Base-by-base conservation (phyloP, 2,797 vertebrate genomes). In the Molossus molossus region DNA sequence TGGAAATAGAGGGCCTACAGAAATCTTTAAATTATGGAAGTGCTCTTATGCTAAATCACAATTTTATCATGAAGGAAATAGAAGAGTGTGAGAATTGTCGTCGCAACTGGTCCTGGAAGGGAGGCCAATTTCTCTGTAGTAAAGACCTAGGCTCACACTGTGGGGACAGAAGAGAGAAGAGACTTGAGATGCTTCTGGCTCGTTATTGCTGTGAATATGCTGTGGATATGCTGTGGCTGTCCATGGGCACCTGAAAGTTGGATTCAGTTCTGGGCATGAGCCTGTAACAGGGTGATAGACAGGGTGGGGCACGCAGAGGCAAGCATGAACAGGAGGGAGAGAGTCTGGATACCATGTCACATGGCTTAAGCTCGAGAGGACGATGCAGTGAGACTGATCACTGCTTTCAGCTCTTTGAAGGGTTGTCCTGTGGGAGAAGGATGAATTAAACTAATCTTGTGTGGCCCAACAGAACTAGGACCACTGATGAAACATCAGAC, bases 381-480 rank as follows among this genome's bases (percentile, higher is more conserved):
- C 91, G 95, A 48, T 17, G 48, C 53, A 67, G 14, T 5, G 57
- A 91, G 75, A 80, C 70, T 83, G 92, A 95, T 94, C 87, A 29
- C 75, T 81, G 70, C 82, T 88, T 92, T 96, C 75, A 95, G 45
- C 55, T 72, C 7, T 84, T 86, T 97, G 90, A 96, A 87, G 70
- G 48, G 48, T 33, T 96, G 88, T 96, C 95, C 75, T 12, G 29
- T 76, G 75, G 25, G 57, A 93, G 33, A 94, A n/a, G 80, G 65
- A 91, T 97, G 95, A 94, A 83, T 96, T 95, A 92, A 86, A 73
- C 40, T 65, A 33, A 82, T 89, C 50, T 65, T 92, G 27, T 94
- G 82, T 96, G 76, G n/a, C 48, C 80, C 82, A 80, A 23, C 9
- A 95, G 88, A 88, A 83, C 53, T 3, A 89, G 62, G 45, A 86